A percentile compares a stretch with the other conserved stretches of the same genome.
Evolutionary conservation across 2,113 vertebrate species (phyloP).

Genomic region (Hucho hucho): DNA sequence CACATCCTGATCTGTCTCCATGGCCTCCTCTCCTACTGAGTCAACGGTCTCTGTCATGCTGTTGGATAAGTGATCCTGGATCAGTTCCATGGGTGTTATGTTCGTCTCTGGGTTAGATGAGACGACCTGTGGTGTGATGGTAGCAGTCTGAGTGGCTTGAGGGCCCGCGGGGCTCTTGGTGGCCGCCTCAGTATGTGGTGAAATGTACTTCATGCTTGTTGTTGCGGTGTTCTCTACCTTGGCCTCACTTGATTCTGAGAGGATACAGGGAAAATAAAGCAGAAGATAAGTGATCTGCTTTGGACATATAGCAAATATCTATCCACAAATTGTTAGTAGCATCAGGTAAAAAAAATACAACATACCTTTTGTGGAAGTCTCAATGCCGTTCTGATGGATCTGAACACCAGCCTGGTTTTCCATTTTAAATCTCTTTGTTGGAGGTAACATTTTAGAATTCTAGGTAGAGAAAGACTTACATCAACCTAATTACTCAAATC

Average conservation of each 20-base stretch:
- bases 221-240: conserved; percentile 10
- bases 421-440: conserved; percentile 81
- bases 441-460: conserved; percentile 77
- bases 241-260: conserved; percentile 19
- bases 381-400: conserved; percentile 61
- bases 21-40: not conserved
- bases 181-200: not conserved
- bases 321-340: not conserved
- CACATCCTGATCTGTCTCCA: conserved; percentile 19
- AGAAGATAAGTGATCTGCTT: not conserved
- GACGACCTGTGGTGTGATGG: not conserved
- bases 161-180: not conserved
- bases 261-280: conserved; percentile 28
- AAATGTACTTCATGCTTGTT: not conserved
- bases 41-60: conserved; percentile 2
- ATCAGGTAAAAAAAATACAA: not conserved
- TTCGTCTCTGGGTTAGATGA: conserved; percentile 2
- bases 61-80: conserved; percentile 8
- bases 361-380: conserved; percentile 41
- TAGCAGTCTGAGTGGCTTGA: not conserved
- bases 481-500: not conserved
- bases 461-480: conserved; percentile 21
- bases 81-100: conserved; percentile 36
- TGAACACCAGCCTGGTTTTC: conserved; percentile 57
- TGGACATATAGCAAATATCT: not conserved